A percentile compares a stretch with the other conserved stretches of the same genome.
phyloP scores from a whole-genome alignment of 2,113 vertebrate species.

The Corythaixoides concolor region DNA sequence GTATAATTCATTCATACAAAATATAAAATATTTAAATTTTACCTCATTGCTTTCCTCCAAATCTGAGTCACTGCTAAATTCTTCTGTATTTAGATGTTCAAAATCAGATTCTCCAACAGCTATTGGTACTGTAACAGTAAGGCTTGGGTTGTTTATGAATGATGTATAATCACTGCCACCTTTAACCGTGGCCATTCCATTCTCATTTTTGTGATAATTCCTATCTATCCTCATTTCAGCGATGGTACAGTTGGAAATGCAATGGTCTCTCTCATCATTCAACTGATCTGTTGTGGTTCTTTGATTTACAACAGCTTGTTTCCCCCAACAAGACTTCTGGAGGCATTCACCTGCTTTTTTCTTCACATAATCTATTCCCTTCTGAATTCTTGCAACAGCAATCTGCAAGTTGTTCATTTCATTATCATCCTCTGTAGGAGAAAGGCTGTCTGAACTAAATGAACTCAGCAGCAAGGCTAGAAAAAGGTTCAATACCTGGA shows the following conservation, averaged over 20 bases:
- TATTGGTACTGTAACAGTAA: slow-evolving; percentile 92
- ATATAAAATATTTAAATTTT: slow-evolving; percentile 48
- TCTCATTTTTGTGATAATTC: slow-evolving; percentile 75
- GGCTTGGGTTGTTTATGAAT: slow-evolving; percentile 87
- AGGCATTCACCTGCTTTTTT: slow-evolving; percentile 73
- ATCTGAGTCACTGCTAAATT: slow-evolving; percentile 92
- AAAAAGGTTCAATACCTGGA: slow-evolving; percentile 93
- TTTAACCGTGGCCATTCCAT: slow-evolving; percentile 75
- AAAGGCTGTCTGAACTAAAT: slow-evolving; percentile 94
- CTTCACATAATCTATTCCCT: slow-evolving; percentile 79
- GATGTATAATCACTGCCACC: slow-evolving; percentile 78
- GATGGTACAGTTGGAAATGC: slow-evolving; percentile 76
- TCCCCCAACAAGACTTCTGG: slow-evolving; percentile 71
- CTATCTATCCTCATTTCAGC: slow-evolving; percentile 80
- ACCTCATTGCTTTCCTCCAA: slow-evolving; percentile 85
- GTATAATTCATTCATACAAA: neutral
- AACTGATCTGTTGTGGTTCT: slow-evolving; percentile 75
- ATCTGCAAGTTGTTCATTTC: slow-evolving; percentile 92
- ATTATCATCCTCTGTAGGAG: slow-evolving; percentile 82
- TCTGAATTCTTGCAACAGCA: slow-evolving; percentile 87
- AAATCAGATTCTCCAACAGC: slow-evolving; percentile 93
- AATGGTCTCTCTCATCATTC: slow-evolving; percentile 74
- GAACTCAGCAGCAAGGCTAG: slow-evolving; percentile 95
- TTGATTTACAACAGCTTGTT: slow-evolving; percentile 69
- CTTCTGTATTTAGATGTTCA: slow-evolving; percentile 91